Evolutionary conservation across 2,797 vertebrate species (phyloP).

Genomic region (Alosa sapidissima): DNA sequence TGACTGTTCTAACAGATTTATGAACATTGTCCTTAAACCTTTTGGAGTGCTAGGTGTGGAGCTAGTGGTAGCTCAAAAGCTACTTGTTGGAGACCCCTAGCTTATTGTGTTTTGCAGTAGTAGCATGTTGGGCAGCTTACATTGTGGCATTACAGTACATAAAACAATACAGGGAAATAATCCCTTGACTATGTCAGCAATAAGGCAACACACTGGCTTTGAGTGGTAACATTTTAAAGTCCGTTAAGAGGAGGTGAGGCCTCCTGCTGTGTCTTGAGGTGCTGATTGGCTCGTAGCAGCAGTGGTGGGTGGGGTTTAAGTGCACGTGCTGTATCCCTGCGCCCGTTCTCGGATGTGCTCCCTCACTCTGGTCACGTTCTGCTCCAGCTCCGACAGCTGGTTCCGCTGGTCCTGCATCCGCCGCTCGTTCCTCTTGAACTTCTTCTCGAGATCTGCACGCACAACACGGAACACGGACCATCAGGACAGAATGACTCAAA

Average conservation of each 20-base stretch:
- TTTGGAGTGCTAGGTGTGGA: no score
- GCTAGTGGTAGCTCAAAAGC: no score
- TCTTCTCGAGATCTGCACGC: constrained; percentile 76
- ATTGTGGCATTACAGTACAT: constrained; percentile 11
- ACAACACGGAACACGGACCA: neutral
- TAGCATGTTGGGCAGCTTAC: constrained; percentile 4
- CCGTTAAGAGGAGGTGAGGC: neutral
- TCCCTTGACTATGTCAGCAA: neutral
- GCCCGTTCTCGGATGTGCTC: constrained; percentile 68
- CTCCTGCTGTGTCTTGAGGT: neutral
- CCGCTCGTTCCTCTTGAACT: constrained; percentile 75
- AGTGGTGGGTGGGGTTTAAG: constrained; percentile 39
- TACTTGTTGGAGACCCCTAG: no score
- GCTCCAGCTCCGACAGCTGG: constrained; percentile 71
- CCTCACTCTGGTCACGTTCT: constrained; percentile 65
- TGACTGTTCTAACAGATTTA: no score
- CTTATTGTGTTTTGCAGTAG: neutral
- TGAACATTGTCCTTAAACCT: no score
- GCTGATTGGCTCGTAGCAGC: neutral
- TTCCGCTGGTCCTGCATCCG: constrained; percentile 72
- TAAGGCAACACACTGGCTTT: constrained; percentile 7
- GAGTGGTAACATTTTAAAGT: constrained; percentile 14
- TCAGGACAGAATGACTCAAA: neutral
- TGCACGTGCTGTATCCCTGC: constrained; percentile 73
- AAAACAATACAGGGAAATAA: neutral